Conservation (phyloP, 2,113 vertebrate species). For the Trematocara marginatum region DNA sequence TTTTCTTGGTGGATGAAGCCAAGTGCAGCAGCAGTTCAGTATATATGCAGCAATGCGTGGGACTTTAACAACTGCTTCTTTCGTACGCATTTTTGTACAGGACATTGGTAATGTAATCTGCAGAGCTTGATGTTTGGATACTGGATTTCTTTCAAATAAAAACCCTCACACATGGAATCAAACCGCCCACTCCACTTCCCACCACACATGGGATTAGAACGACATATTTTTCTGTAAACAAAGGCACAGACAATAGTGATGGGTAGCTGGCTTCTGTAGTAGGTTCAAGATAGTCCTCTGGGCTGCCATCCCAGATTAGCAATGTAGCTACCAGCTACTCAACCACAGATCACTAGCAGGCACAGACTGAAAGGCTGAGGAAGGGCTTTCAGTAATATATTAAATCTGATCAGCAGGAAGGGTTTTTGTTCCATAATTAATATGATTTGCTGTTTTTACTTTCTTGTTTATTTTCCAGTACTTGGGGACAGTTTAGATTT, state of each 20-base stretch:
- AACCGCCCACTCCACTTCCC: constrained; percentile 50
- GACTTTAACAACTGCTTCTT: constrained; percentile 15
- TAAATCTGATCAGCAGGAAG: background rate
- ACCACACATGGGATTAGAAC: constrained; percentile 55
- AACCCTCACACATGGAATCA: constrained; percentile 40
- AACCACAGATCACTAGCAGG: background rate
- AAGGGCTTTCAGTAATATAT: background rate
- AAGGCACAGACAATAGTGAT: constrained; percentile 56
- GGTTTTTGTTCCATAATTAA: background rate
- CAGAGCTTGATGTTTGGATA: constrained; percentile 33
- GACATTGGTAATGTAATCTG: constrained; percentile 34
- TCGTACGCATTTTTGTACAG: constrained; percentile 8
- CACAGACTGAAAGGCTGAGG: background rate
- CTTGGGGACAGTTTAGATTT: background rate
- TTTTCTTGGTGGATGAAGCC: background rate
- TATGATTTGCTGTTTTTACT: background rate
- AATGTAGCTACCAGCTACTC: constrained; percentile 7
- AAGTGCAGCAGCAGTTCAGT: background rate
- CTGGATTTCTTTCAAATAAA: constrained; percentile 27
- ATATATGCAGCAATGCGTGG: background rate
- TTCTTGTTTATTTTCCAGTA: background rate
- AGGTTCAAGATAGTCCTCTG: constrained; percentile 43
- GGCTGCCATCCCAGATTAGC: constrained; percentile 53
- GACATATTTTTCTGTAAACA: constrained; percentile 55
- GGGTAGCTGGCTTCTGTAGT: constrained; percentile 44